Base-by-base conservation (phyloP, 1,140 invertebrate genomes). In the Acromyrmex heyeri region DNA sequence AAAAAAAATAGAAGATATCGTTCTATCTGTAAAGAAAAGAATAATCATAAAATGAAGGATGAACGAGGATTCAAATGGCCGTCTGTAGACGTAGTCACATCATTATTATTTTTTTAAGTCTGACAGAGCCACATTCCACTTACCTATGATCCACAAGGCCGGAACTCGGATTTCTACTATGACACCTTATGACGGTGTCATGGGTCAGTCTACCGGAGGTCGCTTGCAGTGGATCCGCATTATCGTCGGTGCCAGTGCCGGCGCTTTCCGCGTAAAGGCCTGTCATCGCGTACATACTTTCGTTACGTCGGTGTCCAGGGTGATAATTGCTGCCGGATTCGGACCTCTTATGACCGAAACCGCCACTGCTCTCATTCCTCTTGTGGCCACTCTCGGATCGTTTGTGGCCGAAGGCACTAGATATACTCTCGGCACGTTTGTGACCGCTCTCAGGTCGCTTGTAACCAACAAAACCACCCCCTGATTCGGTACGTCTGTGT, bases 271-370 rank as follows among this genome's bases (percentile, higher is more conserved):
- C 97, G 93, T 98, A 98, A 21, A 98, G 95, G n/a, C 97, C 97
- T 27, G 97, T 98, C 97, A 98, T 97, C 50, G 97, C 97, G 94
- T 98, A 98, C 97, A 98, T 98, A 89, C 97, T 97, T 94, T 98
- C 97, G 95, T 98, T 97, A 92, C 97, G 96, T 92, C 97, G 96
- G 93, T 96, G 96, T 2, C 96, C 96, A 59, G 94, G 89, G 85
- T 95, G 93, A 90, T 95, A 95, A 90, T 94, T 94, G 75, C 94
- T 94, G 27, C 93, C 95, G 7, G 95, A 95, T 87, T 95, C 94
- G 14, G 94, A 95, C 77, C 94, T 94, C 88, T 90, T 93, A 69
- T 95, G 94, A 7, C 93, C 94, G 76, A 94, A 95, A 76, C 91
- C 92, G 57, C 92, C 87, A 50, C 92, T 90, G 90, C 91, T 94